phyloP scores from a whole-genome alignment of 2,888 invertebrate species.

The Cabera pusaria region DNA sequence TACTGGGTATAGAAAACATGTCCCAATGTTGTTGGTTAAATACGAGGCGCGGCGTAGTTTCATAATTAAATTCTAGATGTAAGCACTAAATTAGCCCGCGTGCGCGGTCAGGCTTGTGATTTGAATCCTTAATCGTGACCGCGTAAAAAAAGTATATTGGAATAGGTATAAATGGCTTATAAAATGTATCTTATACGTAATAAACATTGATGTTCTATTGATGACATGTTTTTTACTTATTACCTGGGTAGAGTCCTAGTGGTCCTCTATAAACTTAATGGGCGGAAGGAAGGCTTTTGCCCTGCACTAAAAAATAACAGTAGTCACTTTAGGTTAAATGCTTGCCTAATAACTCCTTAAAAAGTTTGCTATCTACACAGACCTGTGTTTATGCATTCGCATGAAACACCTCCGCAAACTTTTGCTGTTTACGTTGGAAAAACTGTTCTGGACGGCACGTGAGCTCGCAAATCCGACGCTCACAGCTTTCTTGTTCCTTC shows the following conservation, averaged over 20 bases:
- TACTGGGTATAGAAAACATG: conserved; percentile 11
- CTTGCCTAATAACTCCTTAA: too few species aligned
- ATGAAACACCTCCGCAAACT: conserved; percentile 5
- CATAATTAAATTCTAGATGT: conserved; percentile 56
- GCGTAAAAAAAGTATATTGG: conserved; percentile 20
- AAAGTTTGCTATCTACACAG: too few species aligned
- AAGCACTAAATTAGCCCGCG: conserved; percentile 50
- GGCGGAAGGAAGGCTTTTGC: too few species aligned
- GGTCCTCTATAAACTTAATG: too few species aligned
- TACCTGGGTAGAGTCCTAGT: too few species aligned
- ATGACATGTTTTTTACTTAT: too few species aligned
- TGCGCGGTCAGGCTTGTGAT: conserved; percentile 47
- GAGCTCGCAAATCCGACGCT: conserved; percentile 34
- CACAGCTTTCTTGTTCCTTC: conserved; percentile 24
- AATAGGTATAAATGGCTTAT: too few species aligned
- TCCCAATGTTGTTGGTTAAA: conserved; percentile 33
- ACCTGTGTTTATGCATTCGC: conserved; percentile 1
- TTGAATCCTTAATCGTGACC: conserved; percentile 59
- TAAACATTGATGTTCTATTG: too few species aligned
- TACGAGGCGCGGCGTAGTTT: conserved; percentile 39
- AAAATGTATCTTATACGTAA: too few species aligned
- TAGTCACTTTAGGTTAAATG: too few species aligned
- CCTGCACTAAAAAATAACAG: too few species aligned
- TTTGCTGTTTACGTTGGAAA: conserved; percentile 11
- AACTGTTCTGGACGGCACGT: conserved; percentile 8